These are phyloP conservation scores for Osmerus mordax DNA, from an alignment of 2,113 vertebrate species.

Conservation along the genomic window DNA sequence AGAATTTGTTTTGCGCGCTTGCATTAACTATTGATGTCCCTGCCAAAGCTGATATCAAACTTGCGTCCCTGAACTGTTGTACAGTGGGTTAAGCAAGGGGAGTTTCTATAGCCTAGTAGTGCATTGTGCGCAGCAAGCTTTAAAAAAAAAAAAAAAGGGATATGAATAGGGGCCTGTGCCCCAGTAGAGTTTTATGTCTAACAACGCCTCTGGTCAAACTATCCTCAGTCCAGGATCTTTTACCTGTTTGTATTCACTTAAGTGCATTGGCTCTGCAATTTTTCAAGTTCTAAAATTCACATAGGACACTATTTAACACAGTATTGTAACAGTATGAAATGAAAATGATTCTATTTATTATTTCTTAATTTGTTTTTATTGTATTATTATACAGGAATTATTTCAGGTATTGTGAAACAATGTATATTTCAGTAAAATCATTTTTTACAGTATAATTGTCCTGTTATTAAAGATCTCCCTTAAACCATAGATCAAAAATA, in stretches of 20 bases:
- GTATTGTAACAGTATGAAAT: conserved; percentile 30
- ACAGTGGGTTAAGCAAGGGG: no score
- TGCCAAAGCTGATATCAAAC: no score
- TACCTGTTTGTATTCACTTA: conserved; percentile 27
- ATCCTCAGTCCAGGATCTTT: background rate
- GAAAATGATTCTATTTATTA: conserved; percentile 70
- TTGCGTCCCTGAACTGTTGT: no score
- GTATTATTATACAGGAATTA: conserved; percentile 48
- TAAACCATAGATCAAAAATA: background rate
- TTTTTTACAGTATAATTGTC: conserved; percentile 80
- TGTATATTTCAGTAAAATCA: conserved; percentile 85
- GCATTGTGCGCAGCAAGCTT: no score
- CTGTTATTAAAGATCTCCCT: background rate
- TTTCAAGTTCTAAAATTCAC: background rate
- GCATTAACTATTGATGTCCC: no score
- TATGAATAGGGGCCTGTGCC: no score
- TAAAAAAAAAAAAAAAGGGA: no score
- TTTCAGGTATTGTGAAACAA: conserved; percentile 81
- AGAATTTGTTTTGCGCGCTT: no score
- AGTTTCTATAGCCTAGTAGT: no score
- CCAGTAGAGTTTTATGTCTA: no score
- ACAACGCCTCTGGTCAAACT: background rate
- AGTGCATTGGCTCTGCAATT: conserved; percentile 27
- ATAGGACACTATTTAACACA: conserved; percentile 4
- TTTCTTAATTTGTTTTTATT: conserved; percentile 72